Percentiles rank a stretch among this genome's conserved stretches.
Evolutionary conservation across 1,140 invertebrate species (phyloP).

Genomic region (Diabrotica undecimpunctata): DNA sequence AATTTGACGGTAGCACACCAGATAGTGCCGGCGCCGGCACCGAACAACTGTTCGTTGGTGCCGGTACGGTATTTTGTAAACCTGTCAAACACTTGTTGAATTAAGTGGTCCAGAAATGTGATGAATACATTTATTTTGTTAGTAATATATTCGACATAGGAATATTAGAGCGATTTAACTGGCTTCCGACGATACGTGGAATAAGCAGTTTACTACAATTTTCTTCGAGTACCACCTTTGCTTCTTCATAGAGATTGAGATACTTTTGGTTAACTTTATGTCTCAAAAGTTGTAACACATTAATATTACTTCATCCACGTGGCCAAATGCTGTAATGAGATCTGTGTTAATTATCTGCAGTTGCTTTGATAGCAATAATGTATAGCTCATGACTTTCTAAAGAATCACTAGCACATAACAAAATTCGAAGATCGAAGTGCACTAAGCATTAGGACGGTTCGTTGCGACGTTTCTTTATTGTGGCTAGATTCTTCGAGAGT

Average conservation of each 20-base stretch:
- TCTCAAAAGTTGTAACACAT: conserved; percentile 19
- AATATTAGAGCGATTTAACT: conserved; percentile 19
- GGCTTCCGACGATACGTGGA: conserved; percentile 20
- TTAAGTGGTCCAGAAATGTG: background rate
- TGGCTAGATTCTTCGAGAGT: conserved; percentile 13
- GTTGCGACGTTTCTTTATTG: conserved; percentile 22
- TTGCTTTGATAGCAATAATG: conserved; percentile 23
- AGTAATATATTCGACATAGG: conserved; percentile 13
- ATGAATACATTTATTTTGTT: conserved; percentile 21
- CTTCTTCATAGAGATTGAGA: conserved; percentile 20
- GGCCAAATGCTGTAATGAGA: conserved; percentile 21
- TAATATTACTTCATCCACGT: conserved; percentile 17
- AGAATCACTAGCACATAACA: conserved; percentile 16
- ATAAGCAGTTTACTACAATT: conserved; percentile 12
- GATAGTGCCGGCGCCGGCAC: background rate
- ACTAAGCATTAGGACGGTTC: conserved; percentile 16
- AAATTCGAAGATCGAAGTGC: conserved; percentile 22
- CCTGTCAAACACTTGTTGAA: conserved; percentile 5
- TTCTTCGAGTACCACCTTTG: conserved; percentile 23
- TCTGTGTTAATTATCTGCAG: conserved; percentile 19
- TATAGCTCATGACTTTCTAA: conserved; percentile 22
- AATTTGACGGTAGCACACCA: conserved; percentile 9
- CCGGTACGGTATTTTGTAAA: conserved; percentile 10
- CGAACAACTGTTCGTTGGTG: too few species aligned
- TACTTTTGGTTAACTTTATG: conserved; percentile 14